A percentile compares a stretch with the other conserved stretches of the same genome.
Evolutionary conservation across 2,888 invertebrate species (phyloP).

Genomic region (Chouioia cunea): DNA sequence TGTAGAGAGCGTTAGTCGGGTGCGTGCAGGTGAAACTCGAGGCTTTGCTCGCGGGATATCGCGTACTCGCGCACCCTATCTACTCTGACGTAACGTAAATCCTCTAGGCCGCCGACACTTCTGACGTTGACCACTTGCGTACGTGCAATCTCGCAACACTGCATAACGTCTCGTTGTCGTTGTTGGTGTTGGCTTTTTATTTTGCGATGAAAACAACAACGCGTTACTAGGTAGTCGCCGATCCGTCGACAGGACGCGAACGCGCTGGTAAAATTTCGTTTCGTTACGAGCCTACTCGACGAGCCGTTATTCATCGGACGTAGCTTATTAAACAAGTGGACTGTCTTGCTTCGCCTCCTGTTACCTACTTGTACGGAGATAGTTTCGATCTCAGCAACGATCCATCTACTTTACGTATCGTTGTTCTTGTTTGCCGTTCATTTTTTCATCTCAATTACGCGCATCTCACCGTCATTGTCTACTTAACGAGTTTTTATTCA

Average conservation of each 20-base stretch:
- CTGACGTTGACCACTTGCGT: not conserved
- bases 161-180: too few relatives aligned
- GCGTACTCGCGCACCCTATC: constrained; percentile 6
- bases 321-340: too few relatives aligned
- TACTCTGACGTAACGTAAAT: constrained; percentile 29
- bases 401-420: too few relatives aligned
- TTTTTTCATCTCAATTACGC: too few relatives aligned
- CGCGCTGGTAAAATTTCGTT: constrained; percentile 11
- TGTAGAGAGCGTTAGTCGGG: constrained; percentile 14
- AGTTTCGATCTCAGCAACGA: too few relatives aligned
- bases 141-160: constrained; percentile 23
- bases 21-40: constrained; percentile 17
- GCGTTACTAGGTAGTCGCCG: not conserved
- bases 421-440: too few relatives aligned
- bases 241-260: not conserved
- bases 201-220: constrained; percentile 5
- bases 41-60: constrained; percentile 12
- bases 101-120: not conserved
- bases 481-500: too few relatives aligned
- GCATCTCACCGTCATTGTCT: too few relatives aligned
- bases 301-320: too few relatives aligned
- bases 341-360: too few relatives aligned
- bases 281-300: not conserved
- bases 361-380: too few relatives aligned
- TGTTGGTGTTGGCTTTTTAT: too few relatives aligned